Percentiles rank a stretch among this genome's conserved stretches.
Evolutionary conservation across 2,888 invertebrate genomes (phyloP).

Genomic region (Harpagoxenus sublaevis): DNA sequence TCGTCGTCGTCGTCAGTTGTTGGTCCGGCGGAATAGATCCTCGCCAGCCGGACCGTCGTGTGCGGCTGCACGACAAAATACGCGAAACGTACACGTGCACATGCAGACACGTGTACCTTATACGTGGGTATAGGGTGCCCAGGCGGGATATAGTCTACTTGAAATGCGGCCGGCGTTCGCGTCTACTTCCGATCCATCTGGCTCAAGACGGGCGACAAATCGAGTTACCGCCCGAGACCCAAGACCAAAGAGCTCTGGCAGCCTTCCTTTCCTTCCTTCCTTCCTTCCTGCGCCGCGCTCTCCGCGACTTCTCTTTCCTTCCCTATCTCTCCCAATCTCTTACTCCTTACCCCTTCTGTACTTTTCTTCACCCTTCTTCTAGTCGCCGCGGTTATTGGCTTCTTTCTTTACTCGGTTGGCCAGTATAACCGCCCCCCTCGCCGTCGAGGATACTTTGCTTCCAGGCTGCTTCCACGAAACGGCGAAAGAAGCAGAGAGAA

Average conservation of each 20-base stretch:
- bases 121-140: slow-evolving; percentile 24
- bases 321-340: slow-evolving; percentile 6
- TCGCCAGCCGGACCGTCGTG: slow-evolving; percentile 36
- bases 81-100: slow-evolving; percentile 48
- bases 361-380: slow-evolving; percentile 46
- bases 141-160: slow-evolving; percentile 74
- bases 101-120: neutral
- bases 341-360: slow-evolving; percentile 28
- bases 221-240: slow-evolving; percentile 82
- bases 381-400: slow-evolving; percentile 47
- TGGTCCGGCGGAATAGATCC: slow-evolving; percentile 59
- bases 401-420: slow-evolving; percentile 62
- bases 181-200: slow-evolving; percentile 84
- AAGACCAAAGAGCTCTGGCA: slow-evolving; percentile 82
- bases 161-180: slow-evolving; percentile 82
- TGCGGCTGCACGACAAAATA: slow-evolving; percentile 63
- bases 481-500: neutral
- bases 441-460: slow-evolving; percentile 33
- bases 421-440: slow-evolving; percentile 33
- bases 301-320: slow-evolving; percentile 41
- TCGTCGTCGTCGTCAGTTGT: slow-evolving; percentile 58
- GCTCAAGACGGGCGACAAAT: slow-evolving; percentile 84
- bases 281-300: slow-evolving; percentile 56
- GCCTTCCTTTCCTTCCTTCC: slow-evolving; percentile 72
- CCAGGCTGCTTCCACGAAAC: neutral